Evolutionary conservation across 2,797 vertebrate genomes (phyloP).

Genomic region (Decapterus maruadsi): DNA sequence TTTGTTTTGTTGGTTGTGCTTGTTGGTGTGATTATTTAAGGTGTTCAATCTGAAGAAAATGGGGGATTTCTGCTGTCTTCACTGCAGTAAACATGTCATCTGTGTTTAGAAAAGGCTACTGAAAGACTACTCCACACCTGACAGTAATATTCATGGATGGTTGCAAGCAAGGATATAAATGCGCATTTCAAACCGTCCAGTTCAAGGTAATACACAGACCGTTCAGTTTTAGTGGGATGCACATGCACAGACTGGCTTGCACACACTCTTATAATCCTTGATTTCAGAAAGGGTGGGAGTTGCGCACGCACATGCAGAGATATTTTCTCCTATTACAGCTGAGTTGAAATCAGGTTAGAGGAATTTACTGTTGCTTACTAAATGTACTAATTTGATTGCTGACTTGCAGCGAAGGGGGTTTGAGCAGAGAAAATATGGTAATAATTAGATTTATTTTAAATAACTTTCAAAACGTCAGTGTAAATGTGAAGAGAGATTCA

Average conservation of each 20-base stretch:
- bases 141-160: constrained; percentile 46
- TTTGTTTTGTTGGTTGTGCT: too few relatives aligned
- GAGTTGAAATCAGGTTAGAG: constrained; percentile 48
- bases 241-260: background rate
- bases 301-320: constrained; percentile 15
- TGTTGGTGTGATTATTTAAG: background rate
- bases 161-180: constrained; percentile 21
- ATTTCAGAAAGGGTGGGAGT: constrained; percentile 21
- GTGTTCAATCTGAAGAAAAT: background rate
- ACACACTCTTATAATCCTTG: constrained; percentile 27
- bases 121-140: constrained; percentile 13
- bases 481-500: constrained; percentile 16
- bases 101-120: constrained; percentile 1
- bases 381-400: constrained; percentile 27
- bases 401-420: constrained; percentile 44
- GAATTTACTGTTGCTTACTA: constrained; percentile 41
- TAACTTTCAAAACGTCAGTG: constrained; percentile 44
- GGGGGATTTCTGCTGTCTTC: background rate
- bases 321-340: constrained; percentile 43
- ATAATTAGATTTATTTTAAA: constrained; percentile 51
- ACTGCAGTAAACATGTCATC: constrained; percentile 2
- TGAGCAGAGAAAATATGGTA: constrained; percentile 8
- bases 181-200: constrained; percentile 49
- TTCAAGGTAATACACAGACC: constrained; percentile 43
- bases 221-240: constrained; percentile 9